Base-by-base conservation (phyloP, 2,113 vertebrate species). In the Passer montanus region DNA sequence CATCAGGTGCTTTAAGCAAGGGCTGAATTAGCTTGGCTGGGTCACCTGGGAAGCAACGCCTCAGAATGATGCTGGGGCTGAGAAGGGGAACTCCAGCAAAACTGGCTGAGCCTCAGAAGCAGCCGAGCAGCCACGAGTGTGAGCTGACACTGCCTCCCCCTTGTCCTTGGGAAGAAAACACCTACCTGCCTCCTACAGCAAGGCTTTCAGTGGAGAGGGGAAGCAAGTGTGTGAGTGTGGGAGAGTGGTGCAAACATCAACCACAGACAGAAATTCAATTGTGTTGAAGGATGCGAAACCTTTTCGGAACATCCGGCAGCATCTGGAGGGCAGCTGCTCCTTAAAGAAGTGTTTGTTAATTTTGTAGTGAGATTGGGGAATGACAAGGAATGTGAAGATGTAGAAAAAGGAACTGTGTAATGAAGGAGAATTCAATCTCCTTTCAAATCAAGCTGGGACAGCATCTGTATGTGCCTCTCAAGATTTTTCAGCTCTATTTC, bases 341-440 rank as follows among this genome's bases (percentile, higher is more conserved):
- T 87, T 89, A 78, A 72, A 84, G 64, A 88, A 58, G 56, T 81
- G 79, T 92, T 91, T 68, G 56, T 50, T 90, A 72, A 82, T 87
- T 90, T 84, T 84, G 41, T 35, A 81, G 58, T 73, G 41, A 90
- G 60, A 81, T 0, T 72, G 49, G 43, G 50, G 56, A 95, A 56
- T 30, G 60, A 67, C 63, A 73, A 16, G 37, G 53, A 89, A 62
- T 9, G 19, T 15, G 20, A 87, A 11, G 30, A 73, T 37, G 23
- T 17, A 81, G 50, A 35, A 82, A 89, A 83, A 76, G 55, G 43
- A 88, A 70, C 46, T 72, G 56, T 47, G 19, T 44, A 63, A 60
- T 0, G 1, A 90, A 63, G 37, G 41, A 66, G 35, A 94, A 95
- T 50, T 69, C 18, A 49, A 52, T 11, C 64, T 90, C 47, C 39